Evolutionary conservation across 2,113 vertebrate genomes (phyloP), one percentile per base, ranked within the genome.

Genomic region (Serilophus lunatus): DNA sequence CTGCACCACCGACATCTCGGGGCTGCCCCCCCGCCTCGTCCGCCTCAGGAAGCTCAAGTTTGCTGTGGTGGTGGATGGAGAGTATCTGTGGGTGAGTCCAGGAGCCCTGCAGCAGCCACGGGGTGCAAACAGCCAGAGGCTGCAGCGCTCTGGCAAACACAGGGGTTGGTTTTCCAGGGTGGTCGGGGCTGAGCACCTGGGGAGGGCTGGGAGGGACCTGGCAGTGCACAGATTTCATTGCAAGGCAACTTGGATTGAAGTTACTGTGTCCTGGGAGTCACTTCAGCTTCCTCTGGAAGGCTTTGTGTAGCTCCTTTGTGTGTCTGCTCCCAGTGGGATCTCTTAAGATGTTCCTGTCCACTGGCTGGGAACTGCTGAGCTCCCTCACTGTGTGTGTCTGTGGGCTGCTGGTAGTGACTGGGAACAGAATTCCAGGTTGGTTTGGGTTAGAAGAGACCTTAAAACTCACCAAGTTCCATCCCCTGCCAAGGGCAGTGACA

Each of bases 21-120:
- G 94, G 28, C 95, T 90, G 12, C 97, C 98, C 3, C 98, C 98
- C 0, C 72, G 86, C 17, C 95, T 99, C 13, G 24, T 98, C 33
- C 97, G 98, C 47, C 92, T 98, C 45, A 69, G 98, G 91, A 98
- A 98, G n/a, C 97, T 98, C 81, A 99, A 99, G 90, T 99, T 98
- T 28, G 98, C 98, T 0, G 20, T 99, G 14, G 83, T 74, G 19
- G 95, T 96, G 16, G 98, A 98, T 4, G 98, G 98, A 33, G 96
- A 98, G 54, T 98, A 98, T 50, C 95, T 99, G 29, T 99, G 98
- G 99, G 99, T 99, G 82, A 98, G 98, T 95, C 11, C 33, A 6
- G 4, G 76, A 11, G 69, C 3, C 9, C 78, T 26, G 35, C 38
- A 44, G 45, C 47, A 44, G 18, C 6, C 31, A 3, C 35, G 8